These are phyloP conservation scores for Bucco capensis DNA, from an alignment of 2,113 vertebrate species.

Conservation along the genomic window DNA sequence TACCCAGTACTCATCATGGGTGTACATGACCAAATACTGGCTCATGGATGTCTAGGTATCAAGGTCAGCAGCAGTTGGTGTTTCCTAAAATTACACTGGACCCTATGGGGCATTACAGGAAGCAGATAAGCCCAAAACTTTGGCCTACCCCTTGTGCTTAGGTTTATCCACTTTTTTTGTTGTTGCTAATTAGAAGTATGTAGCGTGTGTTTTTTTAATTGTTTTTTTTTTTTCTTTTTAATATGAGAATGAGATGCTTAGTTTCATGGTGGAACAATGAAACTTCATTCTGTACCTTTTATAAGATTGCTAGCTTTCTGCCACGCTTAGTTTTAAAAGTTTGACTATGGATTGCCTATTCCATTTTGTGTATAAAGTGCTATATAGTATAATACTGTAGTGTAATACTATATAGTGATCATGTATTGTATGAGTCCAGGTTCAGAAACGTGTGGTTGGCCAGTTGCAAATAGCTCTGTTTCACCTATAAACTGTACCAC, in stretches of 20 bases:
- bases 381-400: constrained; percentile 51
- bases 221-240: constrained; percentile 65
- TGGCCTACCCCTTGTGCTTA: constrained; percentile 17
- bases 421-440: constrained; percentile 74
- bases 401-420: constrained; percentile 36
- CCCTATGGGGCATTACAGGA: constrained; percentile 10
- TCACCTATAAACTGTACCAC: constrained; percentile 75
- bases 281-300: constrained; percentile 59
- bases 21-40: not conserved
- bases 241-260: constrained; percentile 46
- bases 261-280: constrained; percentile 52
- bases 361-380: constrained; percentile 68
- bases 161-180: constrained; percentile 4
- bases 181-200: not conserved
- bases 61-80: not conserved
- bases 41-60: not conserved
- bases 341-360: constrained; percentile 73
- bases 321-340: constrained; percentile 63
- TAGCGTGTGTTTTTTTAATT: constrained; percentile 40
- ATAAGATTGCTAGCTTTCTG: constrained; percentile 61
- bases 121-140: constrained; percentile 19
- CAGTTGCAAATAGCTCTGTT: constrained; percentile 71
- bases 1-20: accelerated
- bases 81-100: constrained; percentile 23
- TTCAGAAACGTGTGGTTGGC: constrained; percentile 74